Evolutionary conservation across 2,113 vertebrate species (phyloP).

Genomic region (Callipepla squamata): DNA sequence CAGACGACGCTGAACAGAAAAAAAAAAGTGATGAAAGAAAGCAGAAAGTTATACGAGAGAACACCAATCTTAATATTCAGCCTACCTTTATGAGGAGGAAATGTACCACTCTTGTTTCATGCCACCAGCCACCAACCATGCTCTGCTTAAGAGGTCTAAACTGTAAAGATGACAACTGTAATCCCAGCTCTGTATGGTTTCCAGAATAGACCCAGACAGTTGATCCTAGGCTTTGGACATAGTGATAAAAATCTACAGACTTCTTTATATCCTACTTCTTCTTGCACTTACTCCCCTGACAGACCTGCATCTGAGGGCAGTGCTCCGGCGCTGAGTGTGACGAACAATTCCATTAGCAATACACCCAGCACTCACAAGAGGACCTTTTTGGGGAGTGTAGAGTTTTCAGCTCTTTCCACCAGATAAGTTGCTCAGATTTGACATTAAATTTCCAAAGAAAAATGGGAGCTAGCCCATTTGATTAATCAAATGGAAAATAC

Average conservation of each 20-base stretch:
- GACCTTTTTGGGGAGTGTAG: neutral
- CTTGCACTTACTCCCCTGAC: neutral
- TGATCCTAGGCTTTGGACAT: neutral
- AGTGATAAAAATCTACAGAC: neutral
- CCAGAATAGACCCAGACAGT: neutral
- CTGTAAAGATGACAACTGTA: neutral
- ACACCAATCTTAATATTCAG: neutral
- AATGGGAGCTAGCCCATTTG: neutral
- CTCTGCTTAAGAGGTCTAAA: neutral
- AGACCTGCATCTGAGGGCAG: neutral
- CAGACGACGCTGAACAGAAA: slow-evolving; percentile 14
- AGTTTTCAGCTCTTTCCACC: neutral
- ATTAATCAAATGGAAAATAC: neutral
- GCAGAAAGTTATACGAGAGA: neutral
- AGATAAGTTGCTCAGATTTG: neutral
- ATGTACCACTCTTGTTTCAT: neutral
- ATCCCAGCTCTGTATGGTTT: neutral
- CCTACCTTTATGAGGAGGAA: neutral
- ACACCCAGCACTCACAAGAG: neutral
- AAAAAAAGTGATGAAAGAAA: slow-evolving; percentile 38
- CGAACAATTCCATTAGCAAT: neutral
- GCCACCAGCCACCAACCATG: rapidly evolving
- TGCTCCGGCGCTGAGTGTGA: neutral
- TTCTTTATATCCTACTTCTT: neutral
- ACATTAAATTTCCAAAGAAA: neutral